Evolutionary conservation across 1,140 invertebrate species (phyloP).

Genomic region (Solenopsis invicta): DNA sequence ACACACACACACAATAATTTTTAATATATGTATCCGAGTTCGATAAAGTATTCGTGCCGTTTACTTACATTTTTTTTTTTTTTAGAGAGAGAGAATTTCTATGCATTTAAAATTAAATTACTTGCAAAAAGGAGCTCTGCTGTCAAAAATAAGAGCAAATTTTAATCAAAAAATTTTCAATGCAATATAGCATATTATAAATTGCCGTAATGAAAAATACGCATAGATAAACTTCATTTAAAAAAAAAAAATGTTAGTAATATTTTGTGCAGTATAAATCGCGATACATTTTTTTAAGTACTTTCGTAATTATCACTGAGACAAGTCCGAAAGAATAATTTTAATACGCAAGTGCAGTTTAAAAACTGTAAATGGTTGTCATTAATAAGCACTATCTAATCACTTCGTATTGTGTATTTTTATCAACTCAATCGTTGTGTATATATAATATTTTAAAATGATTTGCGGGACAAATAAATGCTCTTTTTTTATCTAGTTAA

Average conservation of each 20-base stretch:
- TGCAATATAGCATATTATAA: not conserved
- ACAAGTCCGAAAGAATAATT: not conserved
- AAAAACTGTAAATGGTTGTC: not conserved
- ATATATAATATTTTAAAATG: not conserved
- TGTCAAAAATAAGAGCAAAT: not conserved
- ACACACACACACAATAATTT: not conserved
- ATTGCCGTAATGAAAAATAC: not conserved
- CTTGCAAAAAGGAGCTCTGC: not conserved
- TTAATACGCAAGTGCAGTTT: not conserved
- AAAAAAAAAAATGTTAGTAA: not conserved
- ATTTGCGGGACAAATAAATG: not conserved
- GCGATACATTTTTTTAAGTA: not conserved
- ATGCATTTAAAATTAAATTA: too few species aligned
- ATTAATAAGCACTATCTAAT: conserved; percentile 8
- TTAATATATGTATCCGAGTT: not conserved
- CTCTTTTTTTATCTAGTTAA: not conserved
- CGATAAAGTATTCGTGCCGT: not conserved
- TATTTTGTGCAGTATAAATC: not conserved
- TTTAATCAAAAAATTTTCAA: conserved; percentile 1
- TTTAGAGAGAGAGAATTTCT: too few species aligned
- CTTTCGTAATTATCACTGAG: not conserved
- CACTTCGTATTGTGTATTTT: not conserved
- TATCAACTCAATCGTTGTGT: not conserved
- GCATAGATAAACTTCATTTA: not conserved
- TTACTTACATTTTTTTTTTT: conserved; percentile 24